A percentile compares a stretch with the other conserved stretches of the same genome.
Conservation (phyloP, 2,113 vertebrate genomes). For the Rattus rattus region DNA sequence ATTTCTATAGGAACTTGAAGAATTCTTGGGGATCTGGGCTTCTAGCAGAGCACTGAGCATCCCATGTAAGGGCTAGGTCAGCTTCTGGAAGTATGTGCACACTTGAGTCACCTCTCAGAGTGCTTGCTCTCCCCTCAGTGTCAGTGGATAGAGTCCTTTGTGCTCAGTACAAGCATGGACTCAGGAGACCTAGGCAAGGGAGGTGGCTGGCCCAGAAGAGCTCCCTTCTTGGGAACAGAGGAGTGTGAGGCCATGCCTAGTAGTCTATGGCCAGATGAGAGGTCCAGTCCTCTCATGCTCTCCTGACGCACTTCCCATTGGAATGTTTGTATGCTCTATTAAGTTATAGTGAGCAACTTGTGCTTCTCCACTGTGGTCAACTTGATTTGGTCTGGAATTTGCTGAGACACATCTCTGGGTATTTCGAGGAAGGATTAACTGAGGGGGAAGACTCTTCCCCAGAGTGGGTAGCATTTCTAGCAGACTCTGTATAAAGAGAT, state of each 20-base stretch:
- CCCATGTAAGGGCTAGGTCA: neutral
- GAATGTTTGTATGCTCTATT: neutral
- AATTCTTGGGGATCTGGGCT: neutral
- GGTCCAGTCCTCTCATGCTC: neutral
- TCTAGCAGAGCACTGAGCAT: neutral
- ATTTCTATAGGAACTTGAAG: neutral
- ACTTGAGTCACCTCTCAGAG: neutral
- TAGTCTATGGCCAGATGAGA: neutral
- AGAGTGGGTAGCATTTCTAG: neutral
- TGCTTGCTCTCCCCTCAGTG: neutral
- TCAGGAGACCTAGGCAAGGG: rapidly evolving
- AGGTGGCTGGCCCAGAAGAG: neutral
- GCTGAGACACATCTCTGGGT: neutral
- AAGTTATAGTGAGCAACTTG: neutral
- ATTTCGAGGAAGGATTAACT: neutral
- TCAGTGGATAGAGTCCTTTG: neutral
- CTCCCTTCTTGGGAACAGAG: neutral
- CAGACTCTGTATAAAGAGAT: neutral
- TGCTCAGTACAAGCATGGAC: neutral
- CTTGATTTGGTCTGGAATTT: neutral
- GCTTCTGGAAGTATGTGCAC: neutral
- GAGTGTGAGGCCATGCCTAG: rapidly evolving
- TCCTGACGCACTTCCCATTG: neutral
- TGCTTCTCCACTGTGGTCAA: neutral
- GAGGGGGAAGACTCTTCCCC: neutral